Evolutionary conservation across 2,797 vertebrate species (phyloP).

Genomic region (Eutrigla gurnardus): DNA sequence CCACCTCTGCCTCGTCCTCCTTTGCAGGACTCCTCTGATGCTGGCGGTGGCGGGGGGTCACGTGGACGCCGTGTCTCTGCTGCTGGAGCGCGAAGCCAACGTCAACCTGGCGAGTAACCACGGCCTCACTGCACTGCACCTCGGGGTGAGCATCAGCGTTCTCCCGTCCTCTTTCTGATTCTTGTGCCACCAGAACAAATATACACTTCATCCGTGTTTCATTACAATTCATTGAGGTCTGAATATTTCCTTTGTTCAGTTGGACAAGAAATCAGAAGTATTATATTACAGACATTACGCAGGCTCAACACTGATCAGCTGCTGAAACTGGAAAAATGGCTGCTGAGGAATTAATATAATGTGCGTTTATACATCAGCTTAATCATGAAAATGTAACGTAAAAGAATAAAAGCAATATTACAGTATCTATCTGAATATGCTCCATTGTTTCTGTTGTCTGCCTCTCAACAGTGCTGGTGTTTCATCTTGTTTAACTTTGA

Average conservation of each 20-base stretch:
- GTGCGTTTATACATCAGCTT: no score
- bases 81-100: conserved; percentile 94
- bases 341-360: no score
- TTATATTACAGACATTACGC: neutral
- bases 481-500: no score
- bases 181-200: neutral
- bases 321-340: no score
- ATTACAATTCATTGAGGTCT: neutral
- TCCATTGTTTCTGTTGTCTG: neutral
- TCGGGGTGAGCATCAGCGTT: conserved; percentile 85
- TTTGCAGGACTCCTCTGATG: conserved; percentile 94
- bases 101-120: conserved; percentile 89
- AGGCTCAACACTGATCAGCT: no score
- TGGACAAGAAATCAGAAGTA: neutral
- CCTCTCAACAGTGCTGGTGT: neutral
- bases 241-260: neutral
- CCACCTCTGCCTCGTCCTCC: neutral
- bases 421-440: neutral
- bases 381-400: no score
- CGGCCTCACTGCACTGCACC: conserved; percentile 94
- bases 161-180: neutral
- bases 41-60: conserved; percentile 95
- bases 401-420: no score
- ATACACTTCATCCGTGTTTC: neutral
- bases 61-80: conserved; percentile 92